Evolutionary conservation across 2,797 vertebrate species (phyloP).

Genomic region (Platyrinchus mystaceus): DNA sequence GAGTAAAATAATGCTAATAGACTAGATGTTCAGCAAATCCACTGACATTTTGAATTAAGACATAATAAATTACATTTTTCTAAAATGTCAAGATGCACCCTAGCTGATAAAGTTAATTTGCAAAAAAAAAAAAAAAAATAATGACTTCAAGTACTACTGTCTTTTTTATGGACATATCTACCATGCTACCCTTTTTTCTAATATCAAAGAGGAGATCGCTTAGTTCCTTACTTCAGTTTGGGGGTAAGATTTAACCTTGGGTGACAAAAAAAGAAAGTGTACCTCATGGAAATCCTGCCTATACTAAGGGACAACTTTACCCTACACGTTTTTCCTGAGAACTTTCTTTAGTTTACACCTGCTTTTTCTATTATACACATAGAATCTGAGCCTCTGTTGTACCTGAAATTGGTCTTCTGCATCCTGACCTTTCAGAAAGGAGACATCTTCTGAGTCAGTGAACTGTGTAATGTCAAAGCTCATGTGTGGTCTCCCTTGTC

Average conservation of each 20-base stretch:
- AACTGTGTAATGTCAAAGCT: background rate
- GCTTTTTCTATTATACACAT: background rate
- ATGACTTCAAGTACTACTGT: background rate
- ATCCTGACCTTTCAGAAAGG: background rate
- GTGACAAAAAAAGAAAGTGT: background rate
- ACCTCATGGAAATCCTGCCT: background rate
- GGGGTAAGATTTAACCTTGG: background rate
- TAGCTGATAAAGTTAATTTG: background rate
- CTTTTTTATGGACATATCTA: background rate
- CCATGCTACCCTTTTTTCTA: background rate
- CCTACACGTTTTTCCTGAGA: background rate
- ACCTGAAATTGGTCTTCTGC: background rate
- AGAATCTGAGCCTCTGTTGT: background rate
- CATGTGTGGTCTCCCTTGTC: background rate
- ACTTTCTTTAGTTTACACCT: background rate
- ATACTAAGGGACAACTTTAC: background rate
- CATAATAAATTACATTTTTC: background rate
- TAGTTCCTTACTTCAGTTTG: background rate
- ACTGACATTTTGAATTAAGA: conserved; percentile 19
- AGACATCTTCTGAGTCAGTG: background rate
- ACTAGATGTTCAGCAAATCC: background rate
- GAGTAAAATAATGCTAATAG: background rate
- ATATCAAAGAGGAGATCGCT: background rate
- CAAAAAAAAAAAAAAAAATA: background rate
- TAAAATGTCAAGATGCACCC: background rate